Base-by-base conservation (phyloP, 2,888 invertebrate species). In the Diaprepes abbreviatus region DNA sequence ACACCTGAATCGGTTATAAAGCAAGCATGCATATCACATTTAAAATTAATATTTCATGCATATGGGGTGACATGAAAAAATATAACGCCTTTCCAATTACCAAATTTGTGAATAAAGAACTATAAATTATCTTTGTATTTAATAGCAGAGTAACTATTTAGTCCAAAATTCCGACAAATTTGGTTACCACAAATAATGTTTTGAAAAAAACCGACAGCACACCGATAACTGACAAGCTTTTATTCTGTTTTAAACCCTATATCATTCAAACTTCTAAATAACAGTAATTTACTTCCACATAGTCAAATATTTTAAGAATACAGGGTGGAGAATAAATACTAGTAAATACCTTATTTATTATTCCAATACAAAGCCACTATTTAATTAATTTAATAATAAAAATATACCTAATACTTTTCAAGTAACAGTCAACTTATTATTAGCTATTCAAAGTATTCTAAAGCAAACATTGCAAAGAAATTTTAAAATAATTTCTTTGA, bases 11-110 rank as follows among this genome's bases (percentile, higher is more conserved):
- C 21, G 21, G 48, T 28, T 9, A 9, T 28, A 43, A 65, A 66
- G 58, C 58, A 33, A 35, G 33, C 66, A 66, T 66, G 66, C 66
- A 52, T 55, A 17, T 35, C 43, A 45, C 57, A 57, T 21, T 28
- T 28, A 28, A 28, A 43, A 43, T 45, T 45, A 24, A 57, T n/a
- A 57, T 50, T 66, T n/a, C 57, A 58, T 66, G 57, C 66, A 58
- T 57, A 66, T 66, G 57, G 36, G 50, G 43, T 50, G 65, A 65
- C 43, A 59, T 45, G 40, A 50, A 50, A 12, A 43, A 43, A n/a
- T n/a, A 38, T 4, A 24, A 55, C 55, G 21, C 19, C 14, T 12
- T 14, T 14, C 28, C 5, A 5, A 38, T 21, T 24, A 40, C 21
- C 19, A 43, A 43, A 21, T 21, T 19, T 4, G n/a, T 36, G 14